Evolutionary conservation across 2,797 vertebrate genomes (phyloP).

Genomic region (Natrix natrix): DNA sequence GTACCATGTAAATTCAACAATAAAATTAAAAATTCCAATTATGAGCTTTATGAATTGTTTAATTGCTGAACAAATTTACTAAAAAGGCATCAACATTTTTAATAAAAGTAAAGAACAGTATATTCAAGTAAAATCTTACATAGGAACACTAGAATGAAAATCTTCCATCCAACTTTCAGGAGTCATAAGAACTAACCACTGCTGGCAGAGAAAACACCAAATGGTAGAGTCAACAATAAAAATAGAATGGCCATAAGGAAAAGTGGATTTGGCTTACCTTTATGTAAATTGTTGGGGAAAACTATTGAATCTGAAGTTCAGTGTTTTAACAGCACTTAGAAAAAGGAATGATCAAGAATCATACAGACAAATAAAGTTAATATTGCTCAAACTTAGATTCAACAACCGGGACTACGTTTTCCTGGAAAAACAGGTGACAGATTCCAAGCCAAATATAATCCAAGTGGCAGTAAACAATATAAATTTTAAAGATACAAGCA

Average conservation of each 20-base stretch:
- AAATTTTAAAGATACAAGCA: too few relatives aligned
- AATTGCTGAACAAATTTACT: background rate
- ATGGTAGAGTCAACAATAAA: background rate
- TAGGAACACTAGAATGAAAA: background rate
- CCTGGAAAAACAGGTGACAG: background rate
- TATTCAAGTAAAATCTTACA: background rate
- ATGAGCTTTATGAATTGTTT: background rate
- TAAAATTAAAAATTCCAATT: background rate
- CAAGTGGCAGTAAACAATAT: background rate
- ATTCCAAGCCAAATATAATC: background rate
- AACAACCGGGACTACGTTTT: background rate
- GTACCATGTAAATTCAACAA: background rate
- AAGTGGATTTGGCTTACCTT: background rate
- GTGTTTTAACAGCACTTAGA: background rate
- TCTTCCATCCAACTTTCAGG: background rate
- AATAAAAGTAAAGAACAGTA: background rate
- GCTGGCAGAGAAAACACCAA: background rate
- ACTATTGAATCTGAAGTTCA: background rate
- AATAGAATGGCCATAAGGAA: background rate
- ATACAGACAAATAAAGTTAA: background rate
- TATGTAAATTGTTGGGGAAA: background rate
- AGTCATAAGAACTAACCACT: background rate
- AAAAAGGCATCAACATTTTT: background rate
- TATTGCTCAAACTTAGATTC: background rate
- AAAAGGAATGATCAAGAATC: background rate